phyloP scores from a whole-genome alignment of 2,797 vertebrate genomes.

The Microctenopoma steveboyesi region DNA sequence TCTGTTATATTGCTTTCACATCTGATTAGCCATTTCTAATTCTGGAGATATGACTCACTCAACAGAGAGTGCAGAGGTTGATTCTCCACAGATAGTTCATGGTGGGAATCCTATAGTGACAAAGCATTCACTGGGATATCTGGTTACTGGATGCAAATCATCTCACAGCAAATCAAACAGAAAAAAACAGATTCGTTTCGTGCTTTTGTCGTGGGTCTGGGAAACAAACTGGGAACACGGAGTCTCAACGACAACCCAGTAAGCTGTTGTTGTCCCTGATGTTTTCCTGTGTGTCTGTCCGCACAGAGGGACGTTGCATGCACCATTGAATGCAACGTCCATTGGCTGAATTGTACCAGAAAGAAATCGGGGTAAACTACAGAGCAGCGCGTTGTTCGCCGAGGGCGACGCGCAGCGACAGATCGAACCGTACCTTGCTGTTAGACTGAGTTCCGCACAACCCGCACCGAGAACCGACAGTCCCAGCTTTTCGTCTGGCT shows the following conservation, averaged over 20 bases:
- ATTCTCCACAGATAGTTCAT: neutral
- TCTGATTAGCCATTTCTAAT: neutral
- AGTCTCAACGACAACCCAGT: neutral
- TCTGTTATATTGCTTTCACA: neutral
- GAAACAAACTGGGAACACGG: constrained; percentile 11
- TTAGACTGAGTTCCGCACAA: constrained; percentile 76
- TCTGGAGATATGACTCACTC: neutral
- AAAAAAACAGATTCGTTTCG: no score
- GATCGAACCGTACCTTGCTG: constrained; percentile 71
- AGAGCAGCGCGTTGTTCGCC: constrained; percentile 13
- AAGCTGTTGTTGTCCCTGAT: constrained; percentile 34
- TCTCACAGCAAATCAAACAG: neutral
- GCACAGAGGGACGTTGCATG: constrained; percentile 47
- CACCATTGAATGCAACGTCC: constrained; percentile 4
- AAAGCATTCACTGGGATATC: constrained; percentile 25
- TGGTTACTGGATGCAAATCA: neutral
- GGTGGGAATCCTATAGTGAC: constrained; percentile 34
- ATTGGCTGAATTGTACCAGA: neutral
- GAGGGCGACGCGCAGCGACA: constrained; percentile 30
- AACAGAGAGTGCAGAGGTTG: neutral
- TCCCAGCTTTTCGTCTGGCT: constrained; percentile 61
- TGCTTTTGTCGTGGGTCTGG: neutral
- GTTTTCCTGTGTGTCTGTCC: constrained; percentile 22
- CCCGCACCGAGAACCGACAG: constrained; percentile 74
- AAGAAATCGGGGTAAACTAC: neutral